Evolutionary conservation across 2,797 vertebrate species (phyloP), one percentile per base, ranked within the genome.

Genomic region (Falco biarmicus): DNA sequence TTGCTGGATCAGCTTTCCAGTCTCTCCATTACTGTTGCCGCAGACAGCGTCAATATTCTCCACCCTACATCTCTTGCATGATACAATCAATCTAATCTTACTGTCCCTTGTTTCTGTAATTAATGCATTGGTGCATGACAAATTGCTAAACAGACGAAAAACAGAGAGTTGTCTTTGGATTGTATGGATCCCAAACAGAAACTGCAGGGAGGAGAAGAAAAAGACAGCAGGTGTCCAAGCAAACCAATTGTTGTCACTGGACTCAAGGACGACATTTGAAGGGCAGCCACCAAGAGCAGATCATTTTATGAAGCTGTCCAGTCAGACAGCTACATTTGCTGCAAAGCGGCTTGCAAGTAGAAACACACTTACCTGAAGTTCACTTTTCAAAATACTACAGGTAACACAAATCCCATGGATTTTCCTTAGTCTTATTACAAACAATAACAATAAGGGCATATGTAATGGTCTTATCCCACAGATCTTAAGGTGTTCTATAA

Each of bases 71-170:
- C 95, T 83, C 75, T 92, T 4, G 0, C 79, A 83, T 0, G 1
- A 78, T 51, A 89, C 47, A 85, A 78, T 96, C 93, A 78, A 94
- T 91, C 82, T 93, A 91, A 95, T 78, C 89, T 89, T 92, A 89
- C 54, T 86, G 93, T 94, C 87, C 84, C 81, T 96, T 96, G 79
- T 95, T 95, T 95, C 92, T 89, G 22, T 92, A 94, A 95, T 96
- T 95, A 95, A 94, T 92, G 95, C 90, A 89, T 61, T 73, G 79
- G 51, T 4, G 59, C 54, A 0, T 92, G 57, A 86, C 84, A 95
- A 88, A 96, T 91, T 91, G 54, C 51, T 87, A 86, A 96, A 87
- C 68, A 92, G 78, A 75, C 57, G 50, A 10, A 92, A 85, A 95
- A 78, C 78, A 81, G 81, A 86, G 57, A 47, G n/a, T 69, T 78